A percentile compares a stretch with the other conserved stretches of the same genome.
Evolutionary conservation across 2,113 vertebrate genomes (phyloP).

Genomic region (Neolamprologus fasciatus): DNA sequence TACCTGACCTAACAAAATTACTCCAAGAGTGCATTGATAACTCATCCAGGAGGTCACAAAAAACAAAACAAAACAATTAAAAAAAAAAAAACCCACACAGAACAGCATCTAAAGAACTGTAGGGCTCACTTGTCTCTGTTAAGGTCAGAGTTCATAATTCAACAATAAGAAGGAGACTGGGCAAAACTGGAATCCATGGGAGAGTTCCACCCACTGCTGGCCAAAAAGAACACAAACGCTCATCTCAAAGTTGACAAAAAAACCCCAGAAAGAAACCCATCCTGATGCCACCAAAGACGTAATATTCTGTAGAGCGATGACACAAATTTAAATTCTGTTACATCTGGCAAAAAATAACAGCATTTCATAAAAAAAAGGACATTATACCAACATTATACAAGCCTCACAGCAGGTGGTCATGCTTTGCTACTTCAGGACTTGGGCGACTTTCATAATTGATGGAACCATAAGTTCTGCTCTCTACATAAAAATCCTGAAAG

Average conservation of each 20-base stretch:
- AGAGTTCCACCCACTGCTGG: neutral
- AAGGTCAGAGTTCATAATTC: neutral
- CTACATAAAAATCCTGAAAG: neutral
- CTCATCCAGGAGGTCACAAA: neutral
- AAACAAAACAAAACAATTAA: neutral
- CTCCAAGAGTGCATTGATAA: neutral
- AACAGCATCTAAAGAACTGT: neutral
- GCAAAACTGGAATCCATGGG: neutral
- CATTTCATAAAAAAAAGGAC: neutral
- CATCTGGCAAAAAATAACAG: neutral
- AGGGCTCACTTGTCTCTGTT: neutral
- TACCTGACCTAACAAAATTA: neutral
- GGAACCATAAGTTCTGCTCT: neutral
- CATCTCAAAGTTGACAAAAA: neutral
- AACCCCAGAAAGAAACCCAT: rapidly evolving
- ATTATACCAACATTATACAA: neutral
- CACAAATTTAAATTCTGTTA: neutral
- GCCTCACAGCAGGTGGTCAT: neutral
- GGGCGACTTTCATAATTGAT: neutral
- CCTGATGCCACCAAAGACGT: neutral
- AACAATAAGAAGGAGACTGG: neutral
- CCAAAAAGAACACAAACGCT: neutral
- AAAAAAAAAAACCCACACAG: rapidly evolving
- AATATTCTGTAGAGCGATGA: neutral
- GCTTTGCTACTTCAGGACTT: neutral